phyloP scores from a whole-genome alignment of 2,797 vertebrate species.

The Passerculus sandwichensis region DNA sequence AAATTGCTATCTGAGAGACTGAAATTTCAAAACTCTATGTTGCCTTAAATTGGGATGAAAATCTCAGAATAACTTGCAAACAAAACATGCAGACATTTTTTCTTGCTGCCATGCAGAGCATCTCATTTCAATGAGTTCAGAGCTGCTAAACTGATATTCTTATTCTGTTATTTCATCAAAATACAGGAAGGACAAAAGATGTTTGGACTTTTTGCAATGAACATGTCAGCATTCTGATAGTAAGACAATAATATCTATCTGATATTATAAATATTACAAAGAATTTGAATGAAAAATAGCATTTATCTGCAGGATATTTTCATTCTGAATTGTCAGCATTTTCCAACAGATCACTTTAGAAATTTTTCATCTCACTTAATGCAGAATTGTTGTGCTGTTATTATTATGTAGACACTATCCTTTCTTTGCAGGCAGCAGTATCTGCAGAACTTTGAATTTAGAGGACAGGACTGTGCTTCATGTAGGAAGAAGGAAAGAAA shows the following conservation, averaged over 20 bases:
- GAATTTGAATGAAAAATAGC: background rate
- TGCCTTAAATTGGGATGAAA: background rate
- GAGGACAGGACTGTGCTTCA: background rate
- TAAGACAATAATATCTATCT: background rate
- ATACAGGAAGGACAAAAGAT: background rate
- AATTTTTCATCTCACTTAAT: background rate
- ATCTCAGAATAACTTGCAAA: background rate
- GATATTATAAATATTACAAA: fast-evolving
- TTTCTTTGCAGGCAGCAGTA: background rate
- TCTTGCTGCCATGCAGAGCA: background rate
- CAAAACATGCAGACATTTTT: background rate
- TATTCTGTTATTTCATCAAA: background rate
- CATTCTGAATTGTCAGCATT: background rate
- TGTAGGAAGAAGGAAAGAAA: background rate
- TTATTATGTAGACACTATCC: background rate
- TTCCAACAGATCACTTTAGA: background rate
- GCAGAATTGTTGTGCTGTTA: background rate
- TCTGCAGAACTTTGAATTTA: background rate
- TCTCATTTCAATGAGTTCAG: background rate
- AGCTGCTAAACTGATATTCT: background rate
- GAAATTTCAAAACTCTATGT: background rate
- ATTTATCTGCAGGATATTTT: background rate
- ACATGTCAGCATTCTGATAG: background rate
- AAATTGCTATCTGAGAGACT: background rate
- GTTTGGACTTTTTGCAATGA: background rate